Evolutionary conservation across 2,797 vertebrate species (phyloP).

Genomic region (Enteromius radiatus): DNA sequence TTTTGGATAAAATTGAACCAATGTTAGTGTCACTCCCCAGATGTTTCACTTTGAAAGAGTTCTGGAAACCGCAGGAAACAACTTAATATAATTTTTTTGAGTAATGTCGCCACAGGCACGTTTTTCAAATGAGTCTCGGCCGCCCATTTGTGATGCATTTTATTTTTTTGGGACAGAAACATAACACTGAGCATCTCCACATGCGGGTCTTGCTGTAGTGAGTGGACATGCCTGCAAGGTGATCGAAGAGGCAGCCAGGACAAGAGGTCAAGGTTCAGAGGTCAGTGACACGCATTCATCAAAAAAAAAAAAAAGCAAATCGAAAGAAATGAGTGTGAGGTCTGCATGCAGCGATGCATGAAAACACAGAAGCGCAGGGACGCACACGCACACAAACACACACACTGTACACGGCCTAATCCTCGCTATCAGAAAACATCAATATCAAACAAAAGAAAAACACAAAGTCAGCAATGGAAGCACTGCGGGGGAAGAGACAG

Average conservation of each 20-base stretch:
- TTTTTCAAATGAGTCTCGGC: conserved; percentile 10
- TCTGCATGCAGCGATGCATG: conserved; percentile 53
- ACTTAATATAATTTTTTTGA: background rate
- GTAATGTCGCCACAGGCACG: background rate
- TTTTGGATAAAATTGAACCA: background rate
- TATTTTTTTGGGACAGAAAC: conserved; percentile 21
- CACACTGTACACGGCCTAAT: conserved; percentile 40
- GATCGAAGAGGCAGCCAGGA: conserved; percentile 25
- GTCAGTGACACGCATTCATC: conserved; percentile 30
- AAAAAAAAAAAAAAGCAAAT: conserved; percentile 33
- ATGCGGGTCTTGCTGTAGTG: conserved; percentile 40
- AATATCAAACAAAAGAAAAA: conserved; percentile 51
- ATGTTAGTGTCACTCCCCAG: background rate
- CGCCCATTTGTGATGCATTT: background rate
- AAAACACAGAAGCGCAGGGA: conserved; percentile 57
- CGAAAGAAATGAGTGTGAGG: conserved; percentile 39
- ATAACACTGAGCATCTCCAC: conserved; percentile 30
- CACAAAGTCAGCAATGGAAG: conserved; percentile 37
- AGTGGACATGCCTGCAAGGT: conserved; percentile 48
- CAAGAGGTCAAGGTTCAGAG: conserved; percentile 30
- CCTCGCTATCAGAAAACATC: conserved; percentile 48
- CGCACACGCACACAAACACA: conserved; percentile 41
- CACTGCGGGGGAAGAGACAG: conserved; percentile 24
- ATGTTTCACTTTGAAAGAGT: background rate
- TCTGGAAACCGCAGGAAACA: background rate